Evolutionary conservation across 2,113 vertebrate species (phyloP), one percentile per base, ranked within the genome.

Genomic region (Thamnaconus septentrionalis): DNA sequence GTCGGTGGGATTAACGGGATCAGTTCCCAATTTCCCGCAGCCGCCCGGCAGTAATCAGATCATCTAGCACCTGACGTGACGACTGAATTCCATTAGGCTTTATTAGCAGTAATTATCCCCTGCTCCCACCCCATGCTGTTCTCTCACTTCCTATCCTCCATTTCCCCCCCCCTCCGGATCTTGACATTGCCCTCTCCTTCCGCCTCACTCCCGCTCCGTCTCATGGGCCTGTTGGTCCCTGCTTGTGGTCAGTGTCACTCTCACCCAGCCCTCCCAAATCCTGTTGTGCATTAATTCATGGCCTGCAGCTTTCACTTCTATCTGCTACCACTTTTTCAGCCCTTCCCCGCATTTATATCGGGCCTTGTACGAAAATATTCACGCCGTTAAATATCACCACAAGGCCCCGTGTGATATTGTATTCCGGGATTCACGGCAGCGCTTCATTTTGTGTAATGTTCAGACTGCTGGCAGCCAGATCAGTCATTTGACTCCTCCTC

Each of bases 71-170:
- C 89, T 91, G 89, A 91, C 82, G 84, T 87, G 88, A 81, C 80
- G 81, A 76, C 86, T 91, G 89, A 91, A 90, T 91, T 91, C 89
- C 88, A 91, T 91, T 90, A 90, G 84, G 82, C 84, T 91, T 91
- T 90, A 91, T 92, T 93, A 91, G 87, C 85, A 87, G 79, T 93
- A 90, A 93, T 93, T 91, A 92, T 90, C 73, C 75, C 60, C 64
- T 65, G 81, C 84, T 80, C 79, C 84, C 73, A 69, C 85, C 77
- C 73, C 88, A 74, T 82, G 75, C 87, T 79, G 82, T 75, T 80
- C 75, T 56, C 69, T 64, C 49, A 50, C 61, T 61, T 64, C 63
- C 64, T 50, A 74, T 72, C 59, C 68, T 73, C 62, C 56, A 50
- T 76, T 79, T 73, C 79, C 64, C 68, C 71, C 71, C 31, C 48